Percentiles rank a stretch among this genome's conserved stretches.
Evolutionary conservation across 1,140 invertebrate genomes (phyloP).

Genomic region (Drosophila funebris): DNA sequence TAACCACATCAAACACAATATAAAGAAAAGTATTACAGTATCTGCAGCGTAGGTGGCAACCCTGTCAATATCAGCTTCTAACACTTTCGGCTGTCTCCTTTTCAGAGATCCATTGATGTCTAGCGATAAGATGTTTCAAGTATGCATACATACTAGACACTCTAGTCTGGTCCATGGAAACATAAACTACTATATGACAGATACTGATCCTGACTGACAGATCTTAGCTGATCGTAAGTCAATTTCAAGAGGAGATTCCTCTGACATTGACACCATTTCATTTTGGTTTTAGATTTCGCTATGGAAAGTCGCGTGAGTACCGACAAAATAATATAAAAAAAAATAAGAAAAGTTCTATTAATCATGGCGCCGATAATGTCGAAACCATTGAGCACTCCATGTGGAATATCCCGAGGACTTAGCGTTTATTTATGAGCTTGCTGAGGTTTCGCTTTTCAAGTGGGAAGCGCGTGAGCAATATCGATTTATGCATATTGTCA

Average conservation of each 20-base stretch:
- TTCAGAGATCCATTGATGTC: background rate
- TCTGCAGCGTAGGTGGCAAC: background rate
- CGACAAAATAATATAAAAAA: background rate
- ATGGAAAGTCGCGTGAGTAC: constrained; percentile 1
- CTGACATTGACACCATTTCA: background rate
- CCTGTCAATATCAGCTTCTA: background rate
- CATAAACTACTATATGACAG: background rate
- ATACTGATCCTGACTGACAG: background rate
- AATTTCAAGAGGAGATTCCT: background rate
- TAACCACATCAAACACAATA: background rate
- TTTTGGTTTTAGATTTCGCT: no score
- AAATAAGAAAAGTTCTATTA: constrained; percentile 9
- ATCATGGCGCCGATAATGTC: constrained; percentile 11
- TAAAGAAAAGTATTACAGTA: background rate
- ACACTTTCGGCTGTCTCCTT: background rate
- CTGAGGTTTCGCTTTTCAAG: constrained; percentile 19
- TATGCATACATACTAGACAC: no score
- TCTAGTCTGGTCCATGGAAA: background rate
- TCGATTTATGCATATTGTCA: constrained; percentile 16
- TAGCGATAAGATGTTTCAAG: background rate
- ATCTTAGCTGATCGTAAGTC: background rate
- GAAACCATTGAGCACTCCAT: background rate
- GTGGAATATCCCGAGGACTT: constrained; percentile 23
- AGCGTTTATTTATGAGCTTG: constrained; percentile 46
- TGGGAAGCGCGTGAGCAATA: constrained; percentile 61